Base-by-base conservation (phyloP, 2,888 invertebrate genomes). In the Dryobota labecula region DNA sequence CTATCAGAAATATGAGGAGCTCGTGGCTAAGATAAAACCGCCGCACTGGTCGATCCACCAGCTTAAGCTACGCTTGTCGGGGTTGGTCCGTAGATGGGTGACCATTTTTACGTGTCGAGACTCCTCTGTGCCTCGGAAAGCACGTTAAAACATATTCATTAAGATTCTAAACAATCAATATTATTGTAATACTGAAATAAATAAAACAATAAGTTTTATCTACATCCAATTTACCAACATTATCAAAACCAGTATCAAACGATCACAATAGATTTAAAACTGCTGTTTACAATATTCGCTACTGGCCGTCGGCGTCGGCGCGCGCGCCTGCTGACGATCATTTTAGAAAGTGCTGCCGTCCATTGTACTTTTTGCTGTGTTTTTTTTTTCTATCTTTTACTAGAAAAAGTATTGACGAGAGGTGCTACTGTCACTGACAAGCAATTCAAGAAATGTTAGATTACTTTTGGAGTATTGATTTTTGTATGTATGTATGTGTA, bases 341-440 rank as follows among this genome's bases (percentile, higher is more conserved):
- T 86, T 93, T 94, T 94, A 94, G 94, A 94, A 94, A 94, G 94
- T 92, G 92, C 88, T 87, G 86, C 87, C 83, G 84, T 83, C 83
- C 84, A 87, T 90, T 89, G 90, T 88, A 79, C 38, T 91, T 88
- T 90, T 80, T 80, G 70, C 64, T 7, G 74, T 68, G 78, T 79
- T 83, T 87, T 89, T 87, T 89, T 74, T 76, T 61, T 43, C 27
- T 54, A 87, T 80, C 71, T 76, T 80, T 73, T 64, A 68, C 84
- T 62, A 81, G 89, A 87, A 93, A 93, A 93, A 91, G 27, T 47
- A 74, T 67, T 76, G 82, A 88, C 84, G 93, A 92, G 92, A 94
- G 93, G 93, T 90, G 92, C 88, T 87, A 88, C 89, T 87, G 87
- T 88, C 88, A 85, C 86, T 84, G 78, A 82, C 76, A 75, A 70